phyloP scores from a whole-genome alignment of 2,113 vertebrate genomes.

The Campylomormyrus numenius region DNA sequence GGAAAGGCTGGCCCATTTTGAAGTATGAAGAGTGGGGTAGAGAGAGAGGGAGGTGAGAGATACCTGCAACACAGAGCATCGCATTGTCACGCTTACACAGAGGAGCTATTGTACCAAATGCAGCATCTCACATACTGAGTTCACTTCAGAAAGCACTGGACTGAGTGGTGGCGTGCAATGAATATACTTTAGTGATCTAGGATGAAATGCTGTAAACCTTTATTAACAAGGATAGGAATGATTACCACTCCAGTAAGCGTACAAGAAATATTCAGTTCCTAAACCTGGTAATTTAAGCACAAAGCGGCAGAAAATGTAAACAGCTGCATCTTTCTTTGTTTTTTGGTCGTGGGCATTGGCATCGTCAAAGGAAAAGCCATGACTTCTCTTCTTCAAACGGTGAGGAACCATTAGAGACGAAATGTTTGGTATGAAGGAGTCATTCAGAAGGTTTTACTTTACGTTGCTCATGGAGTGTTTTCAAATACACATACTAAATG shows the following conservation, averaged over 20 bases:
- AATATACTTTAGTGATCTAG: neutral
- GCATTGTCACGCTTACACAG: slow-evolving; percentile 30
- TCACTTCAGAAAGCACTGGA: neutral
- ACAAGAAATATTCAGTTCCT: neutral
- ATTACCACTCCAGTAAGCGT: neutral
- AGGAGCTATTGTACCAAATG: slow-evolving; percentile 15
- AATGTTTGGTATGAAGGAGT: neutral
- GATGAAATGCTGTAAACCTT: slow-evolving; percentile 1
- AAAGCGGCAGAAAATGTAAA: neutral
- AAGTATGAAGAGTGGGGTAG: neutral
- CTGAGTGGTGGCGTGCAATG: neutral
- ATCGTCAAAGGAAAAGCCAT: neutral
- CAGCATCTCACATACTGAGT: neutral
- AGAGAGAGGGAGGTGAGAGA: slow-evolving; percentile 20
- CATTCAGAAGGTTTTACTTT: neutral
- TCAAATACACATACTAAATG: neutral
- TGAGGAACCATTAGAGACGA: neutral
- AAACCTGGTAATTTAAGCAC: neutral
- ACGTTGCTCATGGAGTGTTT: neutral
- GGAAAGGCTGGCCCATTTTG: slow-evolving; percentile 8
- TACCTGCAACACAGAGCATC: slow-evolving; percentile 22
- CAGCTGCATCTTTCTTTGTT: neutral
- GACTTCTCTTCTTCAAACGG: neutral
- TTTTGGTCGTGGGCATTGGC: too few species aligned
- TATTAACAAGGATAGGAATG: neutral